Percentiles rank a stretch among this genome's conserved stretches.
Conservation (phyloP, 2,888 invertebrate species). For the Physocephala rufipes region DNA sequence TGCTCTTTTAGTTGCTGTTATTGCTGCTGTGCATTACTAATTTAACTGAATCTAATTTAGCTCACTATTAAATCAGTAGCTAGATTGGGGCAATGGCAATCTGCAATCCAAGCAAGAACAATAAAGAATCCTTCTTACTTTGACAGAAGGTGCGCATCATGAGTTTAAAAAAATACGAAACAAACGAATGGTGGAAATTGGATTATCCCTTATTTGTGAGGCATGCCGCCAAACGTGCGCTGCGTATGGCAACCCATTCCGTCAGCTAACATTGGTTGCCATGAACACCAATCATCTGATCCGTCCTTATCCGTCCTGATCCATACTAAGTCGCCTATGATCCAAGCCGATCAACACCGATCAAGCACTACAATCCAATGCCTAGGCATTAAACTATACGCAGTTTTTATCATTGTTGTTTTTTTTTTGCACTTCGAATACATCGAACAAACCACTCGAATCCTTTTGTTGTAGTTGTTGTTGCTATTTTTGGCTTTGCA, state of each 20-base stretch:
- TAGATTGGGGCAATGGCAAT: no score
- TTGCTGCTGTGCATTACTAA: no score
- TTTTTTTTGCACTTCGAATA: conserved; percentile 15
- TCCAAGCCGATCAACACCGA: neutral
- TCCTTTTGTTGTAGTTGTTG: conserved; percentile 23
- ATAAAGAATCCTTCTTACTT: neutral
- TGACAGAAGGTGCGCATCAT: neutral
- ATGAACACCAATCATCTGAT: no score
- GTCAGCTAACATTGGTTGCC: neutral
- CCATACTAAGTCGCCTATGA: neutral
- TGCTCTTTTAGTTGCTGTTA: no score
- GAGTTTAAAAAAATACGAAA: conserved; percentile 41
- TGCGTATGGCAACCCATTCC: conserved; percentile 38
- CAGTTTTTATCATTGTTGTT: neutral
- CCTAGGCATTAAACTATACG: no score
- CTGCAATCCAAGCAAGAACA: no score
- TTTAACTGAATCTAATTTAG: no score
- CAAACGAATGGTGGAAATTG: conserved; percentile 57
- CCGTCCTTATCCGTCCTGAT: neutral
- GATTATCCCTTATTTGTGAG: conserved; percentile 59
- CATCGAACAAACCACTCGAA: conserved; percentile 43
- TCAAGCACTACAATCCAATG: conserved; percentile 45
- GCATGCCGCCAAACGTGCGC: conserved; percentile 12
- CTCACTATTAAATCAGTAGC: no score
- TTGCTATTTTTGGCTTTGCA: conserved; percentile 41